These are phyloP conservation scores for Vombatus ursinus DNA, from an alignment of 2,113 vertebrate genomes.

Conservation along the genomic window DNA sequence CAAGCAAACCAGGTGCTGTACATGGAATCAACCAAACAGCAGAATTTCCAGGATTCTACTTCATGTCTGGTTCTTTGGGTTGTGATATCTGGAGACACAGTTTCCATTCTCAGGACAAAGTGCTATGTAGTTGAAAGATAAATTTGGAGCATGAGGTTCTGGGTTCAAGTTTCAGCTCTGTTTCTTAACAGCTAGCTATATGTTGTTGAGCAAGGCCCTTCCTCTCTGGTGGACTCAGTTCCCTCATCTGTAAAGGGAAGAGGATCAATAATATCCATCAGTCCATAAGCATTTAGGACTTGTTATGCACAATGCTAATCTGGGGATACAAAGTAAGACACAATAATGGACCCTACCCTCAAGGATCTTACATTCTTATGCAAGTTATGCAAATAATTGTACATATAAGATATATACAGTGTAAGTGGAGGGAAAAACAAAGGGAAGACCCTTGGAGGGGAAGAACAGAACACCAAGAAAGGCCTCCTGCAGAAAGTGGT, in stretches of 20 bases:
- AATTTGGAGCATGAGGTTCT: background rate
- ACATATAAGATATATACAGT: background rate
- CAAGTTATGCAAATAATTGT: background rate
- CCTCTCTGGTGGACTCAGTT: background rate
- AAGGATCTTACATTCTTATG: background rate
- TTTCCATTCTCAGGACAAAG: background rate
- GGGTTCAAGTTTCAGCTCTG: background rate
- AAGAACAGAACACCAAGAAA: background rate
- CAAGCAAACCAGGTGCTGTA: background rate
- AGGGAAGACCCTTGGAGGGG: background rate
- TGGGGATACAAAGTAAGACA: background rate
- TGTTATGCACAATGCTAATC: too few relatives aligned
- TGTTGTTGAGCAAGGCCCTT: background rate
- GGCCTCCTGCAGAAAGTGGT: background rate
- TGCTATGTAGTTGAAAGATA: background rate
- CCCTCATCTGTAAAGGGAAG: background rate
- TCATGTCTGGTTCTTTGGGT: background rate
- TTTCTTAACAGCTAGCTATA: background rate
- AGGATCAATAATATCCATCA: too few relatives aligned
- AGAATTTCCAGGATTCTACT: background rate
- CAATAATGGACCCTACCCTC: background rate
- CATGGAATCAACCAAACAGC: background rate
- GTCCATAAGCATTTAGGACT: too few relatives aligned
- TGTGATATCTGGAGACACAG: background rate
- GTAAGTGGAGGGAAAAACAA: background rate